phyloP scores from a whole-genome alignment of 2,113 vertebrate genomes.

The Ctenodactylus gundi region DNA sequence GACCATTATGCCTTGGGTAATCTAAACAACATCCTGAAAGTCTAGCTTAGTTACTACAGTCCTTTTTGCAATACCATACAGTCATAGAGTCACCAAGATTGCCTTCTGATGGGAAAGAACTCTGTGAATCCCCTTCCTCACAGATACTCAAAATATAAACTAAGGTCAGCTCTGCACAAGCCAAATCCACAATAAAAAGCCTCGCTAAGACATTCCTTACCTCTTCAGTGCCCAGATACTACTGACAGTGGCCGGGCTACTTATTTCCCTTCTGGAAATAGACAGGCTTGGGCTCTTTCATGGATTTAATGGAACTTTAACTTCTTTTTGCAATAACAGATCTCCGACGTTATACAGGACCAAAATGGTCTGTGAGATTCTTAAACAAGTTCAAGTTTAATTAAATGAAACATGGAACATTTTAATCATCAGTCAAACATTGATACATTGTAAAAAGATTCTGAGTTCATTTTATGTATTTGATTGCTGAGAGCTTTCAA shows the following conservation, averaged over 20 bases:
- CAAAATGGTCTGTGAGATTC: neutral
- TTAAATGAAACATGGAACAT: neutral
- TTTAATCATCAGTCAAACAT: neutral
- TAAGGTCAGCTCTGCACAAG: neutral
- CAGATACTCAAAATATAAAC: neutral
- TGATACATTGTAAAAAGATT: neutral
- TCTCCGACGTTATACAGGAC: neutral
- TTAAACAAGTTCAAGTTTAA: neutral
- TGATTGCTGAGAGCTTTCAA: neutral
- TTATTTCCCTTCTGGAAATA: neutral
- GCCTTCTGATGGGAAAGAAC: neutral
- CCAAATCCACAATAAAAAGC: neutral
- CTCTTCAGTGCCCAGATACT: neutral
- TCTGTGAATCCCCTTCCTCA: neutral
- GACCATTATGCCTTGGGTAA: neutral
- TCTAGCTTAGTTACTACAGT: neutral
- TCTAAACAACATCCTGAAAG: neutral
- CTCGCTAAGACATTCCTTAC: neutral
- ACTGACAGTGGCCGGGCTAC: neutral
- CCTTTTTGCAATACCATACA: neutral
- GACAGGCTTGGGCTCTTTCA: rapidly evolving
- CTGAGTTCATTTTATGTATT: neutral
- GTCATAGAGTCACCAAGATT: neutral
- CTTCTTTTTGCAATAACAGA: neutral
- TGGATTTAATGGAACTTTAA: neutral